A percentile compares a stretch with the other conserved stretches of the same genome.
phyloP scores from a whole-genome alignment of 2,113 vertebrate genomes.

The Austrofundulus limnaeus region DNA sequence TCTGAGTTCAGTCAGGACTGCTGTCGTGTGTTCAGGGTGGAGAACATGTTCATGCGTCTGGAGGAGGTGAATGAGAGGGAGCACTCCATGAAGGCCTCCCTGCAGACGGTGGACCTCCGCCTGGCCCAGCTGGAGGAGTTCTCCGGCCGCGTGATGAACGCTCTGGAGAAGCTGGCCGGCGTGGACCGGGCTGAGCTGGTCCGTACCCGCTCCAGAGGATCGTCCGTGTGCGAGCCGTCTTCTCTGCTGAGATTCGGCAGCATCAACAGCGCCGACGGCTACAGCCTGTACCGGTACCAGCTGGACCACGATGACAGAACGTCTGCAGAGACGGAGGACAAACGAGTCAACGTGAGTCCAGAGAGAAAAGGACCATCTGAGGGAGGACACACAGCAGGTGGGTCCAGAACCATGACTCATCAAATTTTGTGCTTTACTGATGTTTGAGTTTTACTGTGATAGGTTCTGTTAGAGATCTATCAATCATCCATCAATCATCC shows the following conservation, averaged over 20 bases:
- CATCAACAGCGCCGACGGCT: conserved; percentile 85
- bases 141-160: conserved; percentile 85
- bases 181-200: conserved; percentile 83
- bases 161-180: conserved; percentile 89
- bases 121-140: conserved; percentile 91
- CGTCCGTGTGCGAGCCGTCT: conserved; percentile 79
- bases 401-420: rapidly evolving
- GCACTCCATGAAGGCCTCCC: conserved; percentile 92
- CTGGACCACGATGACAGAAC: conserved; percentile 75
- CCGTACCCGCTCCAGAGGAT: conserved; percentile 75
- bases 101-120: conserved; percentile 94
- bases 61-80: conserved; percentile 97
- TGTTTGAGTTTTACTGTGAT: too few relatives aligned
- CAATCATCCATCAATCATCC: too few relatives aligned
- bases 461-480: too few relatives aligned
- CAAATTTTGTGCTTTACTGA: too few relatives aligned
- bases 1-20: background rate
- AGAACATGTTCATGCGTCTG: conserved; percentile 97
- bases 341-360: conserved; percentile 55
- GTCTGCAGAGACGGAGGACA: conserved; percentile 75
- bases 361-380: conserved; percentile 56
- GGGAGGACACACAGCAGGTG: conserved; percentile 28
- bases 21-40: conserved; percentile 81
- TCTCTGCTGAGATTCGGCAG: conserved; percentile 86
- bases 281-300: conserved; percentile 79